Conservation (phyloP, 23 tunicate species). For the Clavelina lepadiformis region DNA sequence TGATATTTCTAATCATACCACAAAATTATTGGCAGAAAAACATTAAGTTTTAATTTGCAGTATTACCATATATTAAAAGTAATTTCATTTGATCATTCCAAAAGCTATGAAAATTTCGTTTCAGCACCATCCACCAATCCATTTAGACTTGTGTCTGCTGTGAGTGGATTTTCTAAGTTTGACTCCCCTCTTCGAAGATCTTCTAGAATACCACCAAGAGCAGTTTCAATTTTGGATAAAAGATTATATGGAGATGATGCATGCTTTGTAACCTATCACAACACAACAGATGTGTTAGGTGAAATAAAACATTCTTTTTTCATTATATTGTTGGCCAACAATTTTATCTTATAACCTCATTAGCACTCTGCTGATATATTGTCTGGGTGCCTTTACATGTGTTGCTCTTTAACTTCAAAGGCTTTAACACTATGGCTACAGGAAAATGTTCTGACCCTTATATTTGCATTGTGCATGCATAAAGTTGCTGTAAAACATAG, state of each 20-base stretch:
- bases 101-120: neutral
- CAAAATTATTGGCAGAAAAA: neutral
- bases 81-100: neutral
- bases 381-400: too few relatives aligned
- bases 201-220: constrained; percentile 44
- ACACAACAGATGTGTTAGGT: constrained; percentile 86
- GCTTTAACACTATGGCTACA: too few relatives aligned
- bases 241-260: constrained; percentile 93
- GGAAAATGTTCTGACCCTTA: too few relatives aligned
- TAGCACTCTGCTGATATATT: too few relatives aligned
- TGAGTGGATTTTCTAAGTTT: constrained; percentile 81
- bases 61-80: too few relatives aligned
- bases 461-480: too few relatives aligned
- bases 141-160: constrained; percentile 83
- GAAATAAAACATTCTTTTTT: too few relatives aligned
- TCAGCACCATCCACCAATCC: constrained; percentile 28
- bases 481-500: too few relatives aligned
- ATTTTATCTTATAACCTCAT: too few relatives aligned
- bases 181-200: constrained; percentile 52
- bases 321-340: too few relatives aligned
- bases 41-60: neutral
- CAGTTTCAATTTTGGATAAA: constrained; percentile 62
- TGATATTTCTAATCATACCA: neutral
- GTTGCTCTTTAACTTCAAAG: too few relatives aligned
- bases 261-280: constrained; percentile 59